These are phyloP conservation scores for Oceanodroma leucorhoa DNA, from an alignment of 2,797 vertebrate species.

Conservation along the genomic window DNA sequence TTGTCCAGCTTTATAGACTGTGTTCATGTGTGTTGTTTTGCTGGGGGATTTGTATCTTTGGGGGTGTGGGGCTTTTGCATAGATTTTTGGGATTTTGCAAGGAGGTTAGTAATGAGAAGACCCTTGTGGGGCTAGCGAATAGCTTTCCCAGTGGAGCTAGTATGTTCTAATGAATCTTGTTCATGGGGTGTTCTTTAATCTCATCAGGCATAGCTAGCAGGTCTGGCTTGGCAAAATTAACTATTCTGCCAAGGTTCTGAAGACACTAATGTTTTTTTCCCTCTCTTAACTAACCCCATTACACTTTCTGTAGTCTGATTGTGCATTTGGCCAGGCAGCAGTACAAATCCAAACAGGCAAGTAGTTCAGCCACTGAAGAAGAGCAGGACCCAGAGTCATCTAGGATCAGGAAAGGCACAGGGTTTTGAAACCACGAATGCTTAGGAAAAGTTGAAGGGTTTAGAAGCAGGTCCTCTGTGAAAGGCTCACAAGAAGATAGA, in stretches of 20 bases:
- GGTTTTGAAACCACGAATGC: background rate
- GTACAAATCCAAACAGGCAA: background rate
- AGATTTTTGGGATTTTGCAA: fast-evolving
- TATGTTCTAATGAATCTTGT: background rate
- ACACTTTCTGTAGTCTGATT: background rate
- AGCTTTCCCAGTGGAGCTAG: background rate
- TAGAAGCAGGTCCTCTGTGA: background rate
- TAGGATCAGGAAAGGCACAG: background rate
- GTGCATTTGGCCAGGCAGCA: background rate
- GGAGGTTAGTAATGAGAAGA: background rate
- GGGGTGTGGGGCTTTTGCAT: fast-evolving
- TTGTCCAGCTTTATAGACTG: background rate
- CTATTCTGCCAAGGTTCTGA: background rate
- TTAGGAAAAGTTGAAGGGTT: background rate
- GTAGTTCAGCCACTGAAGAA: background rate
- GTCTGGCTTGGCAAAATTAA: background rate
- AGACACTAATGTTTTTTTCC: background rate
- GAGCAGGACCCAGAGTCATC: background rate
- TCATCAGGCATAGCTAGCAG: background rate
- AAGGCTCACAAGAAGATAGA: background rate
- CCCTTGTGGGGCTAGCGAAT: background rate
- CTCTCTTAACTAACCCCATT: background rate
- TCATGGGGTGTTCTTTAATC: background rate
- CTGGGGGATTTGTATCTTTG: background rate
- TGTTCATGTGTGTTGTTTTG: background rate